Base-by-base conservation (phyloP, 2,888 invertebrate species). In the Leptinotarsa rubiginosa region DNA sequence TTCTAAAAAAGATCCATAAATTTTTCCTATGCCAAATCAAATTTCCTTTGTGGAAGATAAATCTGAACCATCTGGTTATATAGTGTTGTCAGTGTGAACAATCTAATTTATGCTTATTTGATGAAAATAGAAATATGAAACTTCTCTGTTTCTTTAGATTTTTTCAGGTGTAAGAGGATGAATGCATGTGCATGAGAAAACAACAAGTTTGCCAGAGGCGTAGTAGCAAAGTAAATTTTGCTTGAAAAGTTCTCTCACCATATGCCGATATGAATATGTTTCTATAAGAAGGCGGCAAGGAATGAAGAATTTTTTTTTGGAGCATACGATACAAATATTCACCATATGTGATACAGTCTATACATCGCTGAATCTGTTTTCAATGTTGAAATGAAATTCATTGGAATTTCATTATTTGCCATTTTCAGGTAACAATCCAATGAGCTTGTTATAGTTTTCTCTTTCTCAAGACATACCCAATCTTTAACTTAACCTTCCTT, bases 21-120 rank as follows among this genome's bases (percentile, higher is more conserved):
- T 62, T 41, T 62, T 41, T 62, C 16, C n/a, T 25, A 62, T n/a
- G 41, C 41, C 62, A 62, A 62, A 62, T 31, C 62, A 62, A 62
- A 62, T 62, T 62, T 62, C 62, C 62, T 41, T 31, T 41, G 62
- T 31, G n/a, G 62, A 62, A 62, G 62, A 74, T 74, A 75, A 75
- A 75, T 75, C 75, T 72, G 65, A 75, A 72, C 64, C 75, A 67
- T 75, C 62, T 72, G 75, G 72, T 47, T 66, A 47, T 56, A 70
- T 75, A 66, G 73, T 77, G 73, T 75, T 75, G 77, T 75, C 75
- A 77, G 75, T 67, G 77, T 65, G 72, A 77, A 77, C 75, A 77
- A 75, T 70, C 50, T 75, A 75, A 77, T 77, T 77, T 77, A 77
- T 78, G 77, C 75, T 76, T 74, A 74, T 77, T 77, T 77, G 72